These are phyloP conservation scores for Drosophila sordidapex DNA, from an alignment of 2,888 invertebrate species.

Conservation along the genomic window DNA sequence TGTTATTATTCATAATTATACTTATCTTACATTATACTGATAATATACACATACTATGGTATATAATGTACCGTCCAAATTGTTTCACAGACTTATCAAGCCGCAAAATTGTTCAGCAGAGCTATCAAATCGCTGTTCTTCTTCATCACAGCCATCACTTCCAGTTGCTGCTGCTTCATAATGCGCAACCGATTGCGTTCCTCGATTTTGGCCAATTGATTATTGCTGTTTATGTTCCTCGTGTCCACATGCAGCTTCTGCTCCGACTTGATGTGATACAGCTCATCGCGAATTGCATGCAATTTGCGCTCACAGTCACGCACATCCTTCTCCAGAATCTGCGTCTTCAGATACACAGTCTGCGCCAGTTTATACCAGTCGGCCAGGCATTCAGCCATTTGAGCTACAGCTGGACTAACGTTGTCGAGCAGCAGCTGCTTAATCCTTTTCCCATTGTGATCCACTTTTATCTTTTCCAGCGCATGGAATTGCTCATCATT, in stretches of 20 bases:
- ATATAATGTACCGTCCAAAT: background rate
- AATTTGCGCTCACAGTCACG: constrained; percentile 82
- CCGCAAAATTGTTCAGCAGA: constrained; percentile 73
- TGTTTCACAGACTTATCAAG: constrained; percentile 30
- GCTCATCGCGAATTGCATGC: constrained; percentile 79
- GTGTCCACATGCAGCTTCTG: constrained; percentile 78
- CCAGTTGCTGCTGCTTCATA: constrained; percentile 82
- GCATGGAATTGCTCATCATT: constrained; percentile 99
- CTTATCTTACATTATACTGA: background rate
- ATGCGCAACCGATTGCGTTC: constrained; percentile 81
- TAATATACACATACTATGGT: background rate
- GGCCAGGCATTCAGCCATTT: constrained; percentile 91
- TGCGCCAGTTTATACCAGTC: constrained; percentile 96
- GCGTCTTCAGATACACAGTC: constrained; percentile 92
- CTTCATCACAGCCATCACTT: constrained; percentile 78
- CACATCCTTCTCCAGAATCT: constrained; percentile 90
- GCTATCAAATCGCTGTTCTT: constrained; percentile 82
- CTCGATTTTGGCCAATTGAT: constrained; percentile 80
- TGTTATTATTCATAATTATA: background rate
- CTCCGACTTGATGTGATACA: constrained; percentile 82
- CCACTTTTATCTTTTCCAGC: constrained; percentile 90
- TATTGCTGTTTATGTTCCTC: constrained; percentile 76
- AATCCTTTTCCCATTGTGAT: constrained; percentile 91
- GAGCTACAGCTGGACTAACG: constrained; percentile 90
- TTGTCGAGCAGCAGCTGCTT: constrained; percentile 89